These are phyloP conservation scores for Turritopsis rubra DNA, from an alignment of 30 jellyfish, hydroid and myxozoan genomes.

Conservation along the genomic window DNA sequence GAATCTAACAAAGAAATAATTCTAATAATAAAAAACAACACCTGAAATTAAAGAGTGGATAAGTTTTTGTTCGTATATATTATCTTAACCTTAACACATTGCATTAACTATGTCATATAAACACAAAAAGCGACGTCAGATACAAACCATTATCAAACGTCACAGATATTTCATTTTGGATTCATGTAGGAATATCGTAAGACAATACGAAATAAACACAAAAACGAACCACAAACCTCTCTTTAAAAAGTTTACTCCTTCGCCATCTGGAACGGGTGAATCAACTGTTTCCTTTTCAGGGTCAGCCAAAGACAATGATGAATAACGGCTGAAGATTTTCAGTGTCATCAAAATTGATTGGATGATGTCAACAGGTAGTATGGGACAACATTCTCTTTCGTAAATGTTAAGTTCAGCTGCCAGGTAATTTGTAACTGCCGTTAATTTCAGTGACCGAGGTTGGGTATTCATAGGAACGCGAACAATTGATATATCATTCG, in stretches of 20 bases:
- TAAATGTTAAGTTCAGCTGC: conserved; percentile 33
- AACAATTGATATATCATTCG: conserved; percentile 22
- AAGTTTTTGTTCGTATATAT: too few species aligned
- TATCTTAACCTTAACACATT: too few species aligned
- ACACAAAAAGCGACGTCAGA: too few species aligned
- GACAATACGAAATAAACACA: too few species aligned
- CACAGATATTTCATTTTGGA: too few species aligned
- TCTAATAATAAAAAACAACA: not conserved
- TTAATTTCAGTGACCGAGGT: conserved; percentile 35
- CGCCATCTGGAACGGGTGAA: not conserved
- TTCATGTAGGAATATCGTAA: too few species aligned
- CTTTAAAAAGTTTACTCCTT: not conserved
- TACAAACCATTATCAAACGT: too few species aligned
- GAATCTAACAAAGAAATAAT: not conserved
- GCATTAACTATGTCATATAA: too few species aligned
- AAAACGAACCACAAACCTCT: not conserved
- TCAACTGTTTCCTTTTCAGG: not conserved
- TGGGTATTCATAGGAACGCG: conserved; percentile 39
- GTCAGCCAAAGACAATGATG: not conserved
- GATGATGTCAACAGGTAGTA: conserved; percentile 50
- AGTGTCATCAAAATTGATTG: not conserved
- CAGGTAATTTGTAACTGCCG: conserved; percentile 31
- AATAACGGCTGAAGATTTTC: not conserved
- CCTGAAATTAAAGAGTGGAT: too few species aligned
- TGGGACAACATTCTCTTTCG: conserved; percentile 74